A percentile compares a stretch with the other conserved stretches of the same genome.
These are phyloP conservation scores for Paralvinella palmiformis DNA, from an alignment of 1,140 invertebrate species.

Conservation along the genomic window DNA sequence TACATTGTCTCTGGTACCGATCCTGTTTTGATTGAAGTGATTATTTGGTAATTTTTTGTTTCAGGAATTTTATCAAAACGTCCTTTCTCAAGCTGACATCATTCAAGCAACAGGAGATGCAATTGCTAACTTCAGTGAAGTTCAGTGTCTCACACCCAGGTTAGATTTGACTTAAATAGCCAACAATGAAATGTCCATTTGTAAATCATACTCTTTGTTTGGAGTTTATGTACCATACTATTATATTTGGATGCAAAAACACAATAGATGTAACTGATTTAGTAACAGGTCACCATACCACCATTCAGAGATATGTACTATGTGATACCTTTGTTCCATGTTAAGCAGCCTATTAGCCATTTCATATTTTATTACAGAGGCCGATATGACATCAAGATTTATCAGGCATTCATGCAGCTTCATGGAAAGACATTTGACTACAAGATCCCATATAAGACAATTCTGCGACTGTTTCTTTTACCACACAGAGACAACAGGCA, in stretches of 20 bases:
- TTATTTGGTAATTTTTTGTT: slow-evolving; percentile 9
- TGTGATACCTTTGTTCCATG: too few species aligned
- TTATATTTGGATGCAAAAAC: too few species aligned
- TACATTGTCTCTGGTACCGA: background rate
- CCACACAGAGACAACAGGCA: slow-evolving; percentile 97
- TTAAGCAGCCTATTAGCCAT: too few species aligned
- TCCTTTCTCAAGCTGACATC: slow-evolving; percentile 94
- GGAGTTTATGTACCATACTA: too few species aligned
- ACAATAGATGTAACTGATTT: too few species aligned
- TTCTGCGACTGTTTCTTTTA: slow-evolving; percentile 86
- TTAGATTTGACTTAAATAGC: slow-evolving; percentile 50
- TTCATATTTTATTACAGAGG: slow-evolving; percentile 63
- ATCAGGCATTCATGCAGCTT: slow-evolving; percentile 93
- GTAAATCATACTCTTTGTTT: too few species aligned
- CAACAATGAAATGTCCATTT: too few species aligned
- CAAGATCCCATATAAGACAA: slow-evolving; percentile 96
- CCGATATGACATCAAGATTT: slow-evolving; percentile 99
- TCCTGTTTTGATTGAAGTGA: background rate
- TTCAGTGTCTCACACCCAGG: slow-evolving; percentile 97
- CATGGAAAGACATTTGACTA: slow-evolving; percentile 99
- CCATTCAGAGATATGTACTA: too few species aligned
- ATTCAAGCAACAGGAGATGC: slow-evolving; percentile 96
- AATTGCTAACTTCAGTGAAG: slow-evolving; percentile 91
- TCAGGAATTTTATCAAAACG: slow-evolving; percentile 79
- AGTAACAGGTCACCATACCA: too few species aligned